Evolutionary conservation across 2,113 vertebrate species (phyloP).

Genomic region (Chamaetylas fuelleborni): DNA sequence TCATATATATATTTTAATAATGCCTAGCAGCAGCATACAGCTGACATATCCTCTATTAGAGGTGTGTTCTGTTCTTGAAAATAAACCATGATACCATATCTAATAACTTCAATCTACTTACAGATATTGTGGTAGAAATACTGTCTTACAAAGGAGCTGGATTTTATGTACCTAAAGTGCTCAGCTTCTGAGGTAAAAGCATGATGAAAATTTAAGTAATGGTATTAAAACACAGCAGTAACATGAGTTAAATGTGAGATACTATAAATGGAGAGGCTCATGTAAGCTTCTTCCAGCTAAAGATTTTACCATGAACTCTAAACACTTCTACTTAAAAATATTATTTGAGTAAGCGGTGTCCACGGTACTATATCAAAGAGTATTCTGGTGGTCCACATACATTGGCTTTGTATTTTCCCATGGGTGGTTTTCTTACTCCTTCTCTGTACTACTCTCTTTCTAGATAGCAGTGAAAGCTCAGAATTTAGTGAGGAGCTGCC

Average conservation of each 20-base stretch:
- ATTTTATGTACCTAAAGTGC: neutral
- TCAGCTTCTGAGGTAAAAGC: neutral
- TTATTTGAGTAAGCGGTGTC: neutral
- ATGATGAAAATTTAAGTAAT: neutral
- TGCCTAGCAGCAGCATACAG: neutral
- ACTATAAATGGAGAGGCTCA: neutral
- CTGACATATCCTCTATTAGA: neutral
- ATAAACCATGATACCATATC: neutral
- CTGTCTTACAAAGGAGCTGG: neutral
- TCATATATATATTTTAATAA: neutral
- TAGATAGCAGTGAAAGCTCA: slow-evolving; percentile 96
- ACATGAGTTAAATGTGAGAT: neutral
- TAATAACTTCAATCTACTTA: neutral
- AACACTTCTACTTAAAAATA: neutral
- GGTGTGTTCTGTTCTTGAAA: neutral
- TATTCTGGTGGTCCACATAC: neutral
- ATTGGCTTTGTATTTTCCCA: neutral
- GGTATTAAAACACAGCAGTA: neutral
- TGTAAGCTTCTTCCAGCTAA: neutral
- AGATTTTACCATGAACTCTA: neutral
- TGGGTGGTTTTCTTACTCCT: slow-evolving; percentile 56
- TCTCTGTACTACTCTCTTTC: slow-evolving; percentile 65
- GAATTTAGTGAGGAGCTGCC: slow-evolving; percentile 91
- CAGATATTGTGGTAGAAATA: neutral
- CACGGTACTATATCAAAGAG: neutral